Conservation (phyloP, 2,888 invertebrate genomes). For the Eupithecia insigniata region DNA sequence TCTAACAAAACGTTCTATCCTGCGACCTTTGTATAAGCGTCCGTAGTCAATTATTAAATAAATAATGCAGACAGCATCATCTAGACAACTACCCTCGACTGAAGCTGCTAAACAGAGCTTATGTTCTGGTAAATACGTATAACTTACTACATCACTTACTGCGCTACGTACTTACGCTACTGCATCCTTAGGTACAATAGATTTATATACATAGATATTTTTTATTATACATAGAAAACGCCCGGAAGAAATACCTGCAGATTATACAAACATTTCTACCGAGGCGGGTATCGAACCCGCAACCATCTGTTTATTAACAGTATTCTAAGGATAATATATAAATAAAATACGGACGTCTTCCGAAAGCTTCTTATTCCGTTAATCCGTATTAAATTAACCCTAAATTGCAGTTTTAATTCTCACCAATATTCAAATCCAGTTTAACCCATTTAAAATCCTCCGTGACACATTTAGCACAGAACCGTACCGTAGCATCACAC, state of each 20-base stretch:
- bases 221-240: background rate
- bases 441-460: conserved; percentile 30
- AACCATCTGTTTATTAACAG: background rate
- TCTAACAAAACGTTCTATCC: too few relatives aligned
- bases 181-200: too few relatives aligned
- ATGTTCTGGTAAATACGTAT: too few relatives aligned
- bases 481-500: conserved; percentile 55
- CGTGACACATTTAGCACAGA: conserved; percentile 59
- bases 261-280: background rate
- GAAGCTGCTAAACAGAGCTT: too few relatives aligned
- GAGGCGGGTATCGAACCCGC: background rate
- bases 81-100: too few relatives aligned
- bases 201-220: too few relatives aligned
- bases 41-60: too few relatives aligned
- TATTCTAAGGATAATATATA: background rate
- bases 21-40: too few relatives aligned
- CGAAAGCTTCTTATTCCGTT: background rate
- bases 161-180: too few relatives aligned
- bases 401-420: background rate
- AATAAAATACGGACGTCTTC: background rate
- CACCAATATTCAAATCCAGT: conserved; percentile 17
- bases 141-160: too few relatives aligned
- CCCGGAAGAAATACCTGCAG: background rate
- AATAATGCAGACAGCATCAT: too few relatives aligned
- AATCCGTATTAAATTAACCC: background rate